These are phyloP conservation scores for Ferrisia virgata DNA, from an alignment of 2,888 invertebrate species.

Conservation along the genomic window DNA sequence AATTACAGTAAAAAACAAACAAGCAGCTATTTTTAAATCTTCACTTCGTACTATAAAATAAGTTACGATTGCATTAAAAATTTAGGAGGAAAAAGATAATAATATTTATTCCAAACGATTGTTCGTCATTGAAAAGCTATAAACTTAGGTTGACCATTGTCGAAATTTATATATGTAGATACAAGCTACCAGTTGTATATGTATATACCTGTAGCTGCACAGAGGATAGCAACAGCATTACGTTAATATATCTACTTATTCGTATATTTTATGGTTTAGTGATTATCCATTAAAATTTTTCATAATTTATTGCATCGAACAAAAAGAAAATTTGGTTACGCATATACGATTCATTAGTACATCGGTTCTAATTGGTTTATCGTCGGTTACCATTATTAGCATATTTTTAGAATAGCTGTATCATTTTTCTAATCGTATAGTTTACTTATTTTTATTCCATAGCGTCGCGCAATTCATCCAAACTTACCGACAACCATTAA, in stretches of 20 bases:
- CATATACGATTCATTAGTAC: constrained; percentile 31
- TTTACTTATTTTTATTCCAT: not conserved
- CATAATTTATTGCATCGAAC: constrained; percentile 1
- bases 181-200: not conserved
- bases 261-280: not conserved
- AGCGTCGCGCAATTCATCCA: constrained; percentile 1
- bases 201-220: not conserved
- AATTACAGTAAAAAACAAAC: no score
- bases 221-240: not conserved
- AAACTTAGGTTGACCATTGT: not conserved
- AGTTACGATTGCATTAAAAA: no score
- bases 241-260: not conserved
- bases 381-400: not conserved
- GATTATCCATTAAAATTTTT: constrained; percentile 8
- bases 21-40: no score
- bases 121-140: not conserved
- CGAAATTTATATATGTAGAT: not conserved
- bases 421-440: constrained; percentile 1
- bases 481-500: constrained; percentile 21
- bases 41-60: no score
- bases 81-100: not conserved
- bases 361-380: constrained; percentile 27
- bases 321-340: constrained; percentile 15
- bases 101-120: not conserved
- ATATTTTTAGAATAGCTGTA: constrained; percentile 14